phyloP scores from a whole-genome alignment of 2,888 invertebrate species.

The Carpatolechia fugitivella region DNA sequence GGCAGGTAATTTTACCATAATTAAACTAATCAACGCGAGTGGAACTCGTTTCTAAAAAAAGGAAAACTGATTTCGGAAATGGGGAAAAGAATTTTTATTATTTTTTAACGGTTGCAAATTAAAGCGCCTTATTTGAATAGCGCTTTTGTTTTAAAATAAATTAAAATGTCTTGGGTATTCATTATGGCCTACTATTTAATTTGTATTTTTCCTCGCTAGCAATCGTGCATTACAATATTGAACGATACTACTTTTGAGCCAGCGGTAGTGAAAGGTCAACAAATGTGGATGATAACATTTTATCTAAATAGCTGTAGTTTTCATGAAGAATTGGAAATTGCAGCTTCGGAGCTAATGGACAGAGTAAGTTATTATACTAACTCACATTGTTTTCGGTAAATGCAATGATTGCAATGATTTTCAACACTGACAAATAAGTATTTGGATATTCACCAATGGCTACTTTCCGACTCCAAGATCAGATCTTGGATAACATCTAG shows the following conservation, averaged over 20 bases:
- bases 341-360: neutral
- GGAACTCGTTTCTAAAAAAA: no score
- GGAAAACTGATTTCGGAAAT: no score
- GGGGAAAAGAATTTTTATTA: no score
- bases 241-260: neutral
- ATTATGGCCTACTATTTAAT: no score
- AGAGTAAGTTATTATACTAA: neutral
- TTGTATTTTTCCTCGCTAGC: neutral
- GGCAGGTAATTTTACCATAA: neutral
- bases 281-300: neutral
- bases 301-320: neutral
- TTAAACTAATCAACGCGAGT: neutral
- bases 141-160: no score
- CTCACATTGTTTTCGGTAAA: neutral
- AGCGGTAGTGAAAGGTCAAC: neutral
- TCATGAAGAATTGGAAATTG: neutral
- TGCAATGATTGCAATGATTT: neutral
- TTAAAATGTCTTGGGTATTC: no score
- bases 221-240: neutral
- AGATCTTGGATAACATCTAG: no score
- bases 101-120: no score
- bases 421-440: no score
- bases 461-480: no score
- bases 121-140: no score
- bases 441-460: no score